Base-by-base conservation (phyloP, 2,113 vertebrate genomes). In the Sterrhoptilus dennistouni region DNA sequence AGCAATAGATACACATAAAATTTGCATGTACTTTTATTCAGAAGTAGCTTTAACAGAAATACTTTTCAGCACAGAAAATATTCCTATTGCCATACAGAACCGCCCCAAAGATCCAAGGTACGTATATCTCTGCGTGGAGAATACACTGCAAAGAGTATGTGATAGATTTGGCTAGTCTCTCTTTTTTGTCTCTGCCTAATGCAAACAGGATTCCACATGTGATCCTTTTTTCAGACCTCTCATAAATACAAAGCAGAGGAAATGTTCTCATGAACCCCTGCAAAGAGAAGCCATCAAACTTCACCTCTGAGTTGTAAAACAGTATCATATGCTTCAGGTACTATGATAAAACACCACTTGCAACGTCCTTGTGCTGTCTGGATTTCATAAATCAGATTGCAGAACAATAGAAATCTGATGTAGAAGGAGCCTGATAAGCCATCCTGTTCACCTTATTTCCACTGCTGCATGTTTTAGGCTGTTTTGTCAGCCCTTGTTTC, bases 211-310 rank as follows among this genome's bases (percentile, higher is more conserved):
- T 90, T 60, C 53, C 88, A 87, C 60, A 82, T 53, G 31, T 87
- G 57, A 89, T 82, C 49, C 92, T 83, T 92, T 92, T 78, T 94
- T 86, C 85, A 93, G 83, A 87, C 24, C 33, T 83, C 76, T 96
- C 92, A 89, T 86, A 90, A 97, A 94, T 84, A 94, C 42, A 64
- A 42, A 65, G 49, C 28, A 85, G 70, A 91, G 91, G 89, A 95
- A 94, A 95, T 93, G 70, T 96, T 97, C 81, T 95, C 90, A 93
- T 68, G 88, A 87, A 93, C 85, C 60, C 76, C 83, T 89, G 80
- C 85, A 82, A 89, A 93, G 95, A 72, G 52, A 93, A 87, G n/a
- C 31, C 68, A 69, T 92, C 92, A 78, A 74, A 89, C 69, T 71
- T 96, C 83, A 94, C 72, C 83, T 92, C 88, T 5, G 2, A 89